Evolutionary conservation across 2,888 invertebrate genomes (phyloP), one percentile per base, ranked within the genome.

Genomic region (Dimorphilus gyrociliatus): DNA sequence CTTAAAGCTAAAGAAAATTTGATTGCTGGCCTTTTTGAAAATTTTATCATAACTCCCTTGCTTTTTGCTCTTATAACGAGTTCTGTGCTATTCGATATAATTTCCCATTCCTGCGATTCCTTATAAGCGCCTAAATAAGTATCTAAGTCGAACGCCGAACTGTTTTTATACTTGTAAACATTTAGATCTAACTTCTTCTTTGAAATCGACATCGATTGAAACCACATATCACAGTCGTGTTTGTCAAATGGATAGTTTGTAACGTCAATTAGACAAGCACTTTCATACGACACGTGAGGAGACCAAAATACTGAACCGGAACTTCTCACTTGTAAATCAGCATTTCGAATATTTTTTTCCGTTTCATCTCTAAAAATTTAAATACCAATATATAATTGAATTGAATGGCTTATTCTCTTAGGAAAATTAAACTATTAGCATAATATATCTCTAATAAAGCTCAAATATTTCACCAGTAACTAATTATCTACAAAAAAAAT

Each of bases 181-280:
- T 21, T 8, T 10, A n/a, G 21, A 21, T 8, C 8, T 10, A 21
- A n/a, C 8, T 21, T n/a, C 8, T n/a, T 21, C 8, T 6, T 8
- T 25, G 10, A 29, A 13, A 26, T 21, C 3, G 28, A 17, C 25
- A 33, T 25, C 16, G 27, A 29, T 28, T 36, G 36, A 28, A 36
- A 33, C 36, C 36, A 36, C 30, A 36, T 26, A 21, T 30, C n/a
- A 18, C 36, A 36, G 8, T 29, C 30, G 25, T 36, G 36, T n/a
- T 18, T 23, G 27, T 36, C 36, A 29, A 21, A 36, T n/a, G 36
- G 36, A 30, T 36, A 36, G 30, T 36, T 33, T 17, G 33, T 36
- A 18, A 36, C 36, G 28, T 36, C 36, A 8, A 36, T 29, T 3
- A 33, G 30, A 14, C 36, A 36, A 3, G 36, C 36, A 13, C 33